These are phyloP conservation scores for Lucilia cuprina DNA, from an alignment of 1,140 invertebrate genomes.

Conservation along the genomic window DNA sequence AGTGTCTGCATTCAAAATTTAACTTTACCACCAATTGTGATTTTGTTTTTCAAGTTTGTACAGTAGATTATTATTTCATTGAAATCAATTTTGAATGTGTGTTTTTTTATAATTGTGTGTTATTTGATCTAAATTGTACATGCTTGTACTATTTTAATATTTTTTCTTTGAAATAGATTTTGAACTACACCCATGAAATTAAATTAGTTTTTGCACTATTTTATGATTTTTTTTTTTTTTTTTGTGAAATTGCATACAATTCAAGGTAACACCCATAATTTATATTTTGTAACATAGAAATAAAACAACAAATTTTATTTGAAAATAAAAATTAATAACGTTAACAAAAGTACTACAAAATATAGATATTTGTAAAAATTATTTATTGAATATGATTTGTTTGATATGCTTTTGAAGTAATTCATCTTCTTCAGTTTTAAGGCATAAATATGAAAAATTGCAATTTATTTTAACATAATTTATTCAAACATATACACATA, in stretches of 20 bases:
- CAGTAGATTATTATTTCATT: not conserved
- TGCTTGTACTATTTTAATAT: not conserved
- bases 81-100: not conserved
- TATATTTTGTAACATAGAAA: not conserved
- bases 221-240: not conserved
- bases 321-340: too few relatives aligned
- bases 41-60: not conserved
- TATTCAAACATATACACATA: too few relatives aligned
- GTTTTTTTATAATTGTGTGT: not conserved
- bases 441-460: too few relatives aligned
- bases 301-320: too few relatives aligned
- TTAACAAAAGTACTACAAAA: too few relatives aligned
- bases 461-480: too few relatives aligned
- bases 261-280: constrained; percentile 32
- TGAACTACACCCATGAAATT: constrained; percentile 34
- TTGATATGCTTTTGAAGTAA: too few relatives aligned
- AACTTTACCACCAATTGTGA: constrained; percentile 1
- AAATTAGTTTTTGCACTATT: constrained; percentile 15
- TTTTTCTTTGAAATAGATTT: not conserved
- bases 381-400: too few relatives aligned
- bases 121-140: not conserved
- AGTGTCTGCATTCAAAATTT: not conserved
- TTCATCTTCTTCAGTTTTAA: too few relatives aligned
- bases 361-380: too few relatives aligned
- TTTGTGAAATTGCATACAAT: constrained; percentile 25